Evolutionary conservation across 2,797 vertebrate species (phyloP).

Genomic region (Hippocampus kuda): DNA sequence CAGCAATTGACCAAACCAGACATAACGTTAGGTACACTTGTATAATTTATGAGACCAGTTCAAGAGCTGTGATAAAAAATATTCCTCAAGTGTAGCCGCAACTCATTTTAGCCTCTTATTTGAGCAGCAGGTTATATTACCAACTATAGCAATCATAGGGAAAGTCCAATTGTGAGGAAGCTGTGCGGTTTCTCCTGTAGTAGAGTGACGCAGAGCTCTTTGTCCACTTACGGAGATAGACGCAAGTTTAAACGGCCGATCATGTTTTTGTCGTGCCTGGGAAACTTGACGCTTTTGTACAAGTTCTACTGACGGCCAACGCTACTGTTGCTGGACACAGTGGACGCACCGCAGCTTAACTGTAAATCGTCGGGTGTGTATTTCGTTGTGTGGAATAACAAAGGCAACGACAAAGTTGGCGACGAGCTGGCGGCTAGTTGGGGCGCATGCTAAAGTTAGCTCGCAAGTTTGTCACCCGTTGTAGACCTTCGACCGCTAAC

Average conservation of each 20-base stretch:
- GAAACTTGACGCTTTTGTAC: slow-evolving; percentile 20
- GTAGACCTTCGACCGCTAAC: neutral
- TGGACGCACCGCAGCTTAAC: neutral
- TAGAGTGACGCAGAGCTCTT: slow-evolving; percentile 17
- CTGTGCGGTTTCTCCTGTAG: slow-evolving; percentile 14
- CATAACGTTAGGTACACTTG: no score
- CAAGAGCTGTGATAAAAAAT: no score
- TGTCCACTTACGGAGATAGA: neutral
- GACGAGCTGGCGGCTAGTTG: slow-evolving; percentile 26
- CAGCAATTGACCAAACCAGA: no score
- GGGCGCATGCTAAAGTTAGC: slow-evolving; percentile 17
- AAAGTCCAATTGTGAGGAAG: neutral
- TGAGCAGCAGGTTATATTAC: neutral
- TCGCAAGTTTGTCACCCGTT: neutral
- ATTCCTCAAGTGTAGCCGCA: no score
- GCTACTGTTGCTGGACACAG: neutral
- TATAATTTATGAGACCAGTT: no score
- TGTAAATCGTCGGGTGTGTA: slow-evolving; percentile 5
- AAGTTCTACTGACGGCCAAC: slow-evolving; percentile 16
- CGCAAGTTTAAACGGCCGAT: slow-evolving; percentile 19
- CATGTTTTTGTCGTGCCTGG: slow-evolving; percentile 31
- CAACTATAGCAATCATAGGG: neutral
- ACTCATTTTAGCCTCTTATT: neutral
- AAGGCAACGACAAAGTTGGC: slow-evolving; percentile 28
- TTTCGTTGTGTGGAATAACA: slow-evolving; percentile 3